Evolutionary conservation across 2,888 invertebrate genomes (phyloP), one percentile per base, ranked within the genome.

Genomic region (Brenthis hecate): DNA sequence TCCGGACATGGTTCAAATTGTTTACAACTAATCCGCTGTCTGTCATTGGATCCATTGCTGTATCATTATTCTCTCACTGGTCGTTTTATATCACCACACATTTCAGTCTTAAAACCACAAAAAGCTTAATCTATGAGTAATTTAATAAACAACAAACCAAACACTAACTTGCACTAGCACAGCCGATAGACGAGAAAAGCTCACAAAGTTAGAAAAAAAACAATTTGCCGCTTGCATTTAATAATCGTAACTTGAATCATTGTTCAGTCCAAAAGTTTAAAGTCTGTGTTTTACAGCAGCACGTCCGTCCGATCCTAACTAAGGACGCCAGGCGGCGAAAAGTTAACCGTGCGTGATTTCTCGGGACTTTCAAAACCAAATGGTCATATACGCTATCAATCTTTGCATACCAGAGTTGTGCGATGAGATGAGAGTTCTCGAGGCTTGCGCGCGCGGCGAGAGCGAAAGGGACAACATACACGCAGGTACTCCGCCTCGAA

Each of bases 331-430:
- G 89, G 87, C 88, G 85, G 91, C 91, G 90, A 91, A 92, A 92
- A 90, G 81, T 90, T 87, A 89, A 87, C 88, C 88, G 92, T 86
- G 90, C 92, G 92, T 92, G 92, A 92, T 92, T 92, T 92, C 92
- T 89, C 83, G 84, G 85, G 87, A 88, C 87, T 88, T 88, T 90
- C 89, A 90, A 89, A 91, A 91, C 87, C 92, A 87, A 92, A 92
- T 92, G 91, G 92, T 91, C 92, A 86, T 91, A 92, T 89, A 92
- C 87, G 88, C 92, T 92, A 92, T 92, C 92, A 92, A 91, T 92
- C 92, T 92, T 92, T 92, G 92, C 92, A 92, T 92, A 92, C 92
- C 92, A 92, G 91, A 87, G 89, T 89, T 84, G 89, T 87, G 82
- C 78, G 86, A 83, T 89, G 92, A 91, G 84, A 92, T 86, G 81